Evolutionary conservation across 2,113 vertebrate species (phyloP).

Genomic region (Phaethon lepturus): DNA sequence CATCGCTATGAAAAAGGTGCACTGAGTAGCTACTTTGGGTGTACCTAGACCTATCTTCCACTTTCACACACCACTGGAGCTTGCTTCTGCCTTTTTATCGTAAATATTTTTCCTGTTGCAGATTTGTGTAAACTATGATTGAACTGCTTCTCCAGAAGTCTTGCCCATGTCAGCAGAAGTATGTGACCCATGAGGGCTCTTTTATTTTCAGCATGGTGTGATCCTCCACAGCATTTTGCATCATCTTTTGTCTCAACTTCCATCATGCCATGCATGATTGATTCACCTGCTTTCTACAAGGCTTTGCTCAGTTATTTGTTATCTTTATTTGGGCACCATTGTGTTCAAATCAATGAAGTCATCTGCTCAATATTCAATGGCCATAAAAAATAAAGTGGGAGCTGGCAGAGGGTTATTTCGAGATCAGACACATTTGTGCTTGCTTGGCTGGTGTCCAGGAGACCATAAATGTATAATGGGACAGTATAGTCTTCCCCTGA

Average conservation of each 20-base stretch:
- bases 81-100: neutral
- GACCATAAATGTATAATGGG: neutral
- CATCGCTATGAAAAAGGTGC: neutral
- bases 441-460: neutral
- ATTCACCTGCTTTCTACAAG: neutral
- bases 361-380: neutral
- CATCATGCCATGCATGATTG: neutral
- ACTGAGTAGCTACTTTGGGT: neutral
- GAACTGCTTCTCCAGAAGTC: neutral
- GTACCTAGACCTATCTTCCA: neutral
- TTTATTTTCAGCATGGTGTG: neutral
- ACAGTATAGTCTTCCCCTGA: neutral
- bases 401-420: neutral
- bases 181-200: rapidly evolving
- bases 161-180: neutral
- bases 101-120: neutral
- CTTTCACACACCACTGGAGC: rapidly evolving
- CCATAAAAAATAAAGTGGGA: neutral
- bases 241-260: neutral
- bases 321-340: neutral
- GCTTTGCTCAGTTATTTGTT: neutral
- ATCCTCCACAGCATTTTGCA: rapidly evolving
- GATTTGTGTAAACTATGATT: neutral
- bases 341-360: neutral
- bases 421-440: neutral